Evolutionary conservation across 2,797 vertebrate species (phyloP), one percentile per base, ranked within the genome.

Genomic region (Merluccius polli): DNA sequence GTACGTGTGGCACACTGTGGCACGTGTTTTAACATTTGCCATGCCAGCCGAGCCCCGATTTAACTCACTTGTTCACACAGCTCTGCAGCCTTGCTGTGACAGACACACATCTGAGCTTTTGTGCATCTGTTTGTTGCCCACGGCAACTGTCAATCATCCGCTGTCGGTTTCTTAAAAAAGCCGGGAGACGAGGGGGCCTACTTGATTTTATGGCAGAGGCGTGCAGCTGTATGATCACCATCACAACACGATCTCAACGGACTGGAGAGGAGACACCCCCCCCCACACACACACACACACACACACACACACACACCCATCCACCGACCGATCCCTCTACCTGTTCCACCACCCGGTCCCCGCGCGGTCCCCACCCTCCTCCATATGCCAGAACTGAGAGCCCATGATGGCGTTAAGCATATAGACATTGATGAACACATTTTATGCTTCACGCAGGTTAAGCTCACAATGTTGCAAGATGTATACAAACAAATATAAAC

Each of bases 101-200:
- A 86, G 84, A 86, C 85, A 77, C 85, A 29, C 65, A 89, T 83
- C 79, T 31, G 32, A 81, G 81, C 75, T 85, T 85, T 84, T 81
- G 78, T 81, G 85, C 59, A 48, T 78, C 76, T 86, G 83, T 72
- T 72, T 79, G 35, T 75, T 35, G 85, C 90, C 87, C 77, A 83
- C 81, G 84, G 90, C 90, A 88, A 81, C 87, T 88, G 91, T 87
- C 91, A 91, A 76, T 91, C 90, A 90, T 32, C 48, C 44, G 41
- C 81, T 84, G 89, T 87, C 83, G 70, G 73, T 90, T 77, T 86
- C 24, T 29, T 5, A 89, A 89, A 86, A 86, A 82, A 84, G 73
- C 81, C 76, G 84, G 79, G 83, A 83, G 90, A 89, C 83, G 63
- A 24, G n/a, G 24, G 44, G 85, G 79, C 69, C 82, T 82, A 79